Percentiles rank a stretch among this genome's conserved stretches.
phyloP scores from a whole-genome alignment of 2,888 invertebrate species.

The Chrysina gloriosa region DNA sequence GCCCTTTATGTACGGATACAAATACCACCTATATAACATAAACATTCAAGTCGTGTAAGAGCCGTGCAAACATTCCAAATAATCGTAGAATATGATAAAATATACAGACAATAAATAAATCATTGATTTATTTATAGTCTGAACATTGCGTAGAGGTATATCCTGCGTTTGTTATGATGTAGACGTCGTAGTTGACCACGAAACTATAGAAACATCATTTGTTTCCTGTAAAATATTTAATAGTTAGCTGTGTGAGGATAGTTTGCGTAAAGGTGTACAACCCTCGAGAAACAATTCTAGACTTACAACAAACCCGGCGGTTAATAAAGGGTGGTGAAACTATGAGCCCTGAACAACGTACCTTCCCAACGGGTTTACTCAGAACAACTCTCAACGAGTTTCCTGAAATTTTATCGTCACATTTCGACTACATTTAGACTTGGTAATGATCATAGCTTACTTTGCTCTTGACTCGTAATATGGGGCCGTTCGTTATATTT shows the following conservation, averaged over 20 bases:
- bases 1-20: not conserved
- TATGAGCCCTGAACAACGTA: constrained; percentile 6
- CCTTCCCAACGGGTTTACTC: not conserved
- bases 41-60: not conserved
- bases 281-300: not conserved
- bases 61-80: constrained; percentile 5
- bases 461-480: constrained; percentile 7
- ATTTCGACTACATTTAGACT: constrained; percentile 33
- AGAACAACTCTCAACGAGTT: not conserved
- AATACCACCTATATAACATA: not conserved
- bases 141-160: not conserved
- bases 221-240: constrained; percentile 31
- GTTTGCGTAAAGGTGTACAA: constrained; percentile 9
- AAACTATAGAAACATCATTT: constrained; percentile 15
- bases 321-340: constrained; percentile 16
- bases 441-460: constrained; percentile 15
- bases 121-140: not conserved
- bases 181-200: constrained; percentile 27
- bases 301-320: not conserved
- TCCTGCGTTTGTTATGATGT: constrained; percentile 21
- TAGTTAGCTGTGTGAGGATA: not conserved
- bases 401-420: constrained; percentile 36
- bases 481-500: constrained; percentile 15
- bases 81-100: constrained; percentile 15
- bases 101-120: constrained; percentile 13